Evolutionary conservation across 2,888 invertebrate species (phyloP), one percentile per base, ranked within the genome.

Genomic region (Helicoverpa assulta): DNA sequence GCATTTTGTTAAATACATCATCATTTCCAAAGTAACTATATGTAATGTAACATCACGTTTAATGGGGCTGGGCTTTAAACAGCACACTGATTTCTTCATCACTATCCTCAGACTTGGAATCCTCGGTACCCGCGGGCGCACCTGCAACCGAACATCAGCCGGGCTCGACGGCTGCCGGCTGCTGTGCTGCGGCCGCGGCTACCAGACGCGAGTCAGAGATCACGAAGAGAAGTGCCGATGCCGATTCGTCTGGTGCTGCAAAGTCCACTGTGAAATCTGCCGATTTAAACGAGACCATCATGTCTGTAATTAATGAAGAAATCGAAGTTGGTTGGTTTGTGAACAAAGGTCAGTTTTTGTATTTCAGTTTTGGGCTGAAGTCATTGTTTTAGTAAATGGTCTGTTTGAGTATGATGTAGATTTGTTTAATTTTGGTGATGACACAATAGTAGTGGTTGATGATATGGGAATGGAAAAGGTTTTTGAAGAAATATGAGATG

Each of bases 181-280:
- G 53, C 96, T 99, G 62, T 99, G 99, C 94, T 99, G 99, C 90
- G 98, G 98, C 0, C 96, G 99, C 68, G 98, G 99, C 14, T 98
- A 98, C 93, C 98, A 98, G 89, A 98, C 98, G 6, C 94, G 98
- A 67, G 97, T 98, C 2, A 96, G 97, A 50, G 98, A 98, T 85
- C 98, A 98, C 72, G 97, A 97, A 86, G 98, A 98, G 89, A 98
- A 98, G 91, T 99, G 99, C 93, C 97, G 97, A 87, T 99, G 99
- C 91, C 97, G 97, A 82, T 99, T 99, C 90, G 98, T 98, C 71
- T 99, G 98, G 98, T 99, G 99, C 94, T 99, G 99, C 93, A 96
- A 97, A 80, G 98, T 99, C 2, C 97, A 97, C 85, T 99, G 99
- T 94, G 97, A 98, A 88, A 96, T 97, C 76, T 99, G 98, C 92